Conservation (phyloP, 2,797 vertebrate genomes). For the Betta splendens region DNA sequence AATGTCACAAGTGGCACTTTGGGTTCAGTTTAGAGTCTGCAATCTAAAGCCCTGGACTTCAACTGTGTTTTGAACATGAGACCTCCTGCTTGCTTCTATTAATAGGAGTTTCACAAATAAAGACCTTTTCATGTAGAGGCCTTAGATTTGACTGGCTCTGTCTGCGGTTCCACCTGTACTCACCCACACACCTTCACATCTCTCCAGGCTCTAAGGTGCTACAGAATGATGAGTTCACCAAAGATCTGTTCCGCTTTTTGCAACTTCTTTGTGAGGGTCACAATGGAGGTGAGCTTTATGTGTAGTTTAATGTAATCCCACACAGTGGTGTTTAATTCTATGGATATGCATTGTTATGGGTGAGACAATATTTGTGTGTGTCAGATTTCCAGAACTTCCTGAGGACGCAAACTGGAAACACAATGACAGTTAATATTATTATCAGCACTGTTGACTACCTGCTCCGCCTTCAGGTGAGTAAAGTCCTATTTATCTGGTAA, state of each 20-base stretch:
- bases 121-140: conserved; percentile 14
- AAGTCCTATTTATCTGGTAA: not conserved
- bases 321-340: not conserved
- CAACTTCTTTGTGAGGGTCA: conserved; percentile 99
- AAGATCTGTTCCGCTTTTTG: conserved; percentile 97
- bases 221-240: conserved; percentile 97
- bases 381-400: conserved; percentile 99
- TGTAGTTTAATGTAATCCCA: not conserved
- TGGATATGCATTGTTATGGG: not conserved
- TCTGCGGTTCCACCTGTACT: conserved; percentile 13
- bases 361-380: conserved; percentile 1
- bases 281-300: conserved; percentile 88
- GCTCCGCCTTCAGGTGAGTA: conserved; percentile 92
- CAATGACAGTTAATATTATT: conserved; percentile 97
- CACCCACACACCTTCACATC: conserved; percentile 19
- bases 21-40: conserved; percentile 75
- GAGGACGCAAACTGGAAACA: conserved; percentile 98
- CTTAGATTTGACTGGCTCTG: not conserved
- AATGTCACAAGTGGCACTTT: conserved; percentile 65
- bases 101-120: conserved; percentile 25
- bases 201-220: conserved; percentile 95
- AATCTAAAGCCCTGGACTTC: conserved; percentile 77
- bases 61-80: conserved; percentile 65
- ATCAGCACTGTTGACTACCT: conserved; percentile 99
- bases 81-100: conserved; percentile 72